Conservation (phyloP, 2,888 invertebrate species). For the Bombylius major region DNA sequence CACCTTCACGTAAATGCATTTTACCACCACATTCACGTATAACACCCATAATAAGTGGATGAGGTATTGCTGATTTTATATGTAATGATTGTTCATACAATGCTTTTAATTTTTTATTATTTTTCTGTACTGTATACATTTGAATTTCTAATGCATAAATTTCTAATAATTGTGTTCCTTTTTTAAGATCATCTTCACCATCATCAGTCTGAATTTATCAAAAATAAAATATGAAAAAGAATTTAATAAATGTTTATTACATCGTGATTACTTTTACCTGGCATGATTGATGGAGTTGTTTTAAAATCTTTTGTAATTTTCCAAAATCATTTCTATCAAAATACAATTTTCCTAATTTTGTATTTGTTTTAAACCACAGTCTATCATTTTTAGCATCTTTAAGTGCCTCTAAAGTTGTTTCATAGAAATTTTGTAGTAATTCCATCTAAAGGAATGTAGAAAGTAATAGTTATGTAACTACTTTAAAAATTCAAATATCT, state of each 20-base stretch:
- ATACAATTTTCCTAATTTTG: constrained; percentile 95
- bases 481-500: too few species aligned
- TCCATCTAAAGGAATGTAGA: constrained; percentile 60
- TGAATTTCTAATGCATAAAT: constrained; percentile 99
- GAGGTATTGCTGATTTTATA: constrained; percentile 99
- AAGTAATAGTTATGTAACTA: too few species aligned
- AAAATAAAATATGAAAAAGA: constrained; percentile 10
- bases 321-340: constrained; percentile 92
- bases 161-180: constrained; percentile 93
- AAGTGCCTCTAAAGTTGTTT: constrained; percentile 85
- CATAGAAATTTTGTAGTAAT: constrained; percentile 94
- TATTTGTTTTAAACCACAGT: constrained; percentile 99
- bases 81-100: constrained; percentile 96
- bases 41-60: constrained; percentile 98
- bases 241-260: background rate
- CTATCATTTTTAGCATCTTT: constrained; percentile 98
- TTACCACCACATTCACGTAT: constrained; percentile 99
- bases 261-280: constrained; percentile 45
- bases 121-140: constrained; percentile 99
- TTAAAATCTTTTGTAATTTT: constrained; percentile 90
- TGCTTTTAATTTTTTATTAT: constrained; percentile 93
- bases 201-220: constrained; percentile 67
- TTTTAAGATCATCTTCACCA: constrained; percentile 94
- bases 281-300: constrained; percentile 94
- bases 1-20: constrained; percentile 97